A percentile compares a stretch with the other conserved stretches of the same genome.
Conservation (phyloP, 1,140 invertebrate genomes). For the Batillaria attramentaria region DNA sequence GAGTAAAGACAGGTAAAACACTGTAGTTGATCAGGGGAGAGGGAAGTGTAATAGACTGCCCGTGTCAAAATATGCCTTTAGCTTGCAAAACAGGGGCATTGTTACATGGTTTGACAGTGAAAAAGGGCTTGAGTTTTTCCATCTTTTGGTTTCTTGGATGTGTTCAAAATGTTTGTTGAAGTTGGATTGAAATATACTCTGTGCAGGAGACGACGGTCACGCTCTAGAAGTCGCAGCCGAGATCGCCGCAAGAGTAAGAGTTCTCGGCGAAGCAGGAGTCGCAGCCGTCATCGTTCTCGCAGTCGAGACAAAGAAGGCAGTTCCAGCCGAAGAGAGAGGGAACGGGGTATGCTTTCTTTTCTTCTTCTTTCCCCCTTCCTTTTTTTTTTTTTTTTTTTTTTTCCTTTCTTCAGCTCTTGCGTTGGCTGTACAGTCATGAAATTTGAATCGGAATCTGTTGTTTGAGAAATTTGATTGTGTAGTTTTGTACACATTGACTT, state of each 20-base stretch:
- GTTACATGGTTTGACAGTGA: no score
- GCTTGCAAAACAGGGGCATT: no score
- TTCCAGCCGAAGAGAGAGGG: slow-evolving; percentile 41
- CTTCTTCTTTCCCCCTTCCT: background rate
- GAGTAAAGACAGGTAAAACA: slow-evolving; percentile 36
- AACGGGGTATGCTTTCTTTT: slow-evolving; percentile 52
- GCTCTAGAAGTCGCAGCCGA: slow-evolving; percentile 1
- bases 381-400: background rate
- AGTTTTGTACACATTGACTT: no score
- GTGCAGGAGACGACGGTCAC: background rate
- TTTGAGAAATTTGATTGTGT: no score
- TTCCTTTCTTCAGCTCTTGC: background rate
- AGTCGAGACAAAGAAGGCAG: slow-evolving; percentile 39
- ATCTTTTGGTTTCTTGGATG: no score
- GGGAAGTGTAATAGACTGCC: no score
- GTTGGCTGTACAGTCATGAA: no score
- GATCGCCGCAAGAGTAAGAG: slow-evolving; percentile 19
- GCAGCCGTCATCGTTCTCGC: slow-evolving; percentile 33
- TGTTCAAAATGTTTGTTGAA: no score
- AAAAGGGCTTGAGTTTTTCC: no score
- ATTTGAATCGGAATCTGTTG: background rate
- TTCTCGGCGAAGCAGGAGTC: slow-evolving; percentile 33
- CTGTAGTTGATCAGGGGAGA: no score
- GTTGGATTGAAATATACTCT: no score
- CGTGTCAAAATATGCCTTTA: no score